These are phyloP conservation scores for Eupithecia pulchellata DNA, from an alignment of 2,888 invertebrate species.

Conservation along the genomic window DNA sequence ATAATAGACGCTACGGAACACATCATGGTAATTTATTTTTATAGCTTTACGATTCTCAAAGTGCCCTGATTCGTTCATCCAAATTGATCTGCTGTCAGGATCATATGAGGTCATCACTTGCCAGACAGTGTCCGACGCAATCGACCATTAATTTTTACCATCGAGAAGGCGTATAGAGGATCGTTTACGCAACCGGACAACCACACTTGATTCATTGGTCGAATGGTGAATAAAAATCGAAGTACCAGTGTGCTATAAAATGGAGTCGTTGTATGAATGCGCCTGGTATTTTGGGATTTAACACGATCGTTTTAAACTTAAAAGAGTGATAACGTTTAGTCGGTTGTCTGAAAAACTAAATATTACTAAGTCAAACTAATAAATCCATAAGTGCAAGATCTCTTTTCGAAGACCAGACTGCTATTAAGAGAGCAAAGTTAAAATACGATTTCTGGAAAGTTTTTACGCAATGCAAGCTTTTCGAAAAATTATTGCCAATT, in stretches of 20 bases:
- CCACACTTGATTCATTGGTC: slow-evolving; percentile 43
- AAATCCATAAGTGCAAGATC: not conserved
- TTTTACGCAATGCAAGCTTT: not conserved
- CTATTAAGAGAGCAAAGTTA: not conserved
- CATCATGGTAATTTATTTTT: slow-evolving; percentile 8
- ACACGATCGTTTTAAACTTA: slow-evolving; percentile 23
- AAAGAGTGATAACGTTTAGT: slow-evolving; percentile 8
- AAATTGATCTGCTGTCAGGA: slow-evolving; percentile 54
- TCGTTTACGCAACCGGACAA: slow-evolving; percentile 54
- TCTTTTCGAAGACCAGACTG: not conserved
- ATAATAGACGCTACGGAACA: not conserved
- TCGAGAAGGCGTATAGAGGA: slow-evolving; percentile 42
- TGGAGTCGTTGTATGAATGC: slow-evolving; percentile 16
- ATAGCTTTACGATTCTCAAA: slow-evolving; percentile 42
- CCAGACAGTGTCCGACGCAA: slow-evolving; percentile 49
- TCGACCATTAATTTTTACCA: slow-evolving; percentile 56
- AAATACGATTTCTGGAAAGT: not conserved
- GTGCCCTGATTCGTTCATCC: slow-evolving; percentile 39
- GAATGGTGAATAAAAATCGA: slow-evolving; percentile 42
- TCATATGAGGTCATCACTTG: slow-evolving; percentile 32
- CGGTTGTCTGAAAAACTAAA: not conserved
- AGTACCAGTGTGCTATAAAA: slow-evolving; percentile 27
- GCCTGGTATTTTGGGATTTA: slow-evolving; percentile 24
- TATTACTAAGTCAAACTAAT: not conserved
- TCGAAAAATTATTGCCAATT: too few relatives aligned